Conservation (phyloP, 2,113 vertebrate genomes). For the Cinclus mexicanus region DNA sequence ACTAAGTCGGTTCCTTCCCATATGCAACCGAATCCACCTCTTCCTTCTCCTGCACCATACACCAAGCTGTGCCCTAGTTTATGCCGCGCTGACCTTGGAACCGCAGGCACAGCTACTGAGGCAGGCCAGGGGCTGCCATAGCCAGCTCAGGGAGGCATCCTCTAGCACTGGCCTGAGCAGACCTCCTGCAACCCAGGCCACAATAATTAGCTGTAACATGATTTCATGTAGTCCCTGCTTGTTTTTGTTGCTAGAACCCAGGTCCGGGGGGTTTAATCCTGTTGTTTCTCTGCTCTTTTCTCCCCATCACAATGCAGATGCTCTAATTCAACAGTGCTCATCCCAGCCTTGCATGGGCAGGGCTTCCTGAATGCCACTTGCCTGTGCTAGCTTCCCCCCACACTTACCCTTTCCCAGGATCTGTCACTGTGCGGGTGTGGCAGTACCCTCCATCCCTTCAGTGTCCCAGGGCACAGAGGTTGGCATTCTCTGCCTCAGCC, state of each 20-base stretch:
- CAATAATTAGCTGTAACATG: rapidly evolving
- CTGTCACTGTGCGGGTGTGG: rapidly evolving
- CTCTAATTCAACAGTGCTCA: neutral
- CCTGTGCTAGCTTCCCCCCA: neutral
- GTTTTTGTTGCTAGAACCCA: neutral
- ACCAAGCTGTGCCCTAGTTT: neutral
- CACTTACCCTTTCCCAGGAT: neutral
- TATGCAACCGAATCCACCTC: neutral
- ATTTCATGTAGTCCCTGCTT: neutral
- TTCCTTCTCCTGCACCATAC: neutral
- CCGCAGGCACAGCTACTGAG: neutral
- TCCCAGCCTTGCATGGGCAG: neutral
- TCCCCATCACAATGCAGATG: neutral
- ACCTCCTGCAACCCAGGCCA: neutral
- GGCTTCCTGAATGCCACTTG: neutral
- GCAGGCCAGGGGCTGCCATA: neutral
- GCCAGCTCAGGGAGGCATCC: neutral
- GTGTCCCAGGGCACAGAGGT: neutral
- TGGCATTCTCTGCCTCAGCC: rapidly evolving
- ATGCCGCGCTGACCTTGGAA: neutral
- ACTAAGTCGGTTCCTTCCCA: neutral
- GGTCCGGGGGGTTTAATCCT: neutral
- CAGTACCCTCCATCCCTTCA: neutral
- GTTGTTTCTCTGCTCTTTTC: neutral
- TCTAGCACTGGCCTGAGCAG: neutral